Base-by-base conservation (phyloP, 23 tunicate species). In the Styela plicata region DNA sequence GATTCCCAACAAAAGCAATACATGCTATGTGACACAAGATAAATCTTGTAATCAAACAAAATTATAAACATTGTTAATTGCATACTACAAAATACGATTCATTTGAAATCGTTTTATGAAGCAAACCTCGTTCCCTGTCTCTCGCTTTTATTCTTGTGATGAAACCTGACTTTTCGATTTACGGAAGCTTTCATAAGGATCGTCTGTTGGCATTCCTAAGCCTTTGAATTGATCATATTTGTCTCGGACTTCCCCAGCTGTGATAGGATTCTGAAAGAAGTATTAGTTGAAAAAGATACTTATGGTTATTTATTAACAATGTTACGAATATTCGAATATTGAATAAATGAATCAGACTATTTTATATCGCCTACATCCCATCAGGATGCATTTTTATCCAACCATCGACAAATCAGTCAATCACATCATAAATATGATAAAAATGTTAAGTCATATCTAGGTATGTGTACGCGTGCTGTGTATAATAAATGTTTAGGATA, bases 191-290 rank as follows among this genome's bases (percentile, higher is more conserved):
- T 93, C 98, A 63, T 93, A 93, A 31, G 98, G 98, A 63, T 93
- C 93, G 52, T 88, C 83, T 78, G 87, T 71, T 63, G 91, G 91
- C 82, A 74, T 93, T 31, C 98, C 98, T 1, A 93, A 87, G 19
- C 98, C 98, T 82, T 93, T 93, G 85, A 93, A 93, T 84, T 93
- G 85, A 65, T 93, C 98, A 69, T 88, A 93, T 52, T 87, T 93
- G 74, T 93, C 98, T 21, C 98, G 52, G 2, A 82, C 84, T 63
- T 87, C 91, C n/a, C 88, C 91, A 2, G 90, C 88, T 36, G 87
- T 52, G 16, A 91, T 86, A 1, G 97, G 97, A 64, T 91, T 88
- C 91, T 91, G 36, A 44, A 18, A 44, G n/a, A n/a, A n/a, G n/a
- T n/a, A n/a, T n/a, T n/a, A n/a, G n/a, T n/a, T n/a, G n/a, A n/a